Evolutionary conservation across 2,797 vertebrate species (phyloP), one percentile per base, ranked within the genome.

Genomic region (Serranus cabrilla): DNA sequence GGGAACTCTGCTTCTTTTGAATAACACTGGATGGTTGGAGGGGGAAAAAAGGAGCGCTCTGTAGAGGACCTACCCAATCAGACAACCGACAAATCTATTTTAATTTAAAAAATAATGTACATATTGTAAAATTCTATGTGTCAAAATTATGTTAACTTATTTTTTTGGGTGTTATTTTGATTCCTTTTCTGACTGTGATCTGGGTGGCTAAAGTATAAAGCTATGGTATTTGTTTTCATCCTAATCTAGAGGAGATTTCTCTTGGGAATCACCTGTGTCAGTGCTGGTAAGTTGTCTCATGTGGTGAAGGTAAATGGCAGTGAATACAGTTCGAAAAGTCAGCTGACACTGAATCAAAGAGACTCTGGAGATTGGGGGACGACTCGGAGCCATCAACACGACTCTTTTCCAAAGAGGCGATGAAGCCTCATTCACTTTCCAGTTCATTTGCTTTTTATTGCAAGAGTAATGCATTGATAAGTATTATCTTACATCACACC

Each of bases 91-190:
- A 93, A 94, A 93, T 94, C 89, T 95, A 96, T 96, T 96, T 96
- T 96, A 95, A 95, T 94, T 93, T 95, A 94, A 92, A 61, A 91
- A 88, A 88, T 78, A 94, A 83, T 96, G 95, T 96, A 96, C 87
- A 96, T 96, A 96, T 92, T 96, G 94, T 96, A 96, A 94, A 96
- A 94, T 94, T 95, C 74, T 95, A 92, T 90, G 92, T 93, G 95
- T 96, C 93, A 83, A 73, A 93, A 91, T 94, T 92, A 93, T 94
- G 94, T 95, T 96, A 95, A 95, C 92, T 96, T 96, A 95, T 95
- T 95, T 95, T 94, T 92, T 85, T 31, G 55, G 71, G 85, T 76
- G 85, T 90, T 89, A 70, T 84, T 92, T 93, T 79, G 68, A 55
- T 92, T 89, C 81, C 78, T 87, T 91, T 87, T 85, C 85, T 85